Base-by-base conservation (phyloP, 2,888 invertebrate species). In the Ectropis crepuscularia region DNA sequence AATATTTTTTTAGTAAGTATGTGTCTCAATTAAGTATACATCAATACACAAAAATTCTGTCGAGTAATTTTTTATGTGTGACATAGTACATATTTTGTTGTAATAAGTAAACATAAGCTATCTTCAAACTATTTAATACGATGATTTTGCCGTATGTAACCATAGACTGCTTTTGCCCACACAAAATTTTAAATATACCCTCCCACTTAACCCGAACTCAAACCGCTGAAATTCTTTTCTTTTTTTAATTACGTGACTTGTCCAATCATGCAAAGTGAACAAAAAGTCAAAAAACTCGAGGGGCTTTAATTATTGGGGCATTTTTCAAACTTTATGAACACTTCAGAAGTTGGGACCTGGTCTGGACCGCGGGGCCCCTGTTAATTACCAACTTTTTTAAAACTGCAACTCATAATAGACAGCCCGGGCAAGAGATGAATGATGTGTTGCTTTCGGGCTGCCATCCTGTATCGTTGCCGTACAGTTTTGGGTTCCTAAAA, bases 401-500 rank as follows among this genome's bases (percentile, higher is more conserved):
- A 90, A 92, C 85, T 90, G 91, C 91, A 91, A 90, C 87, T 92
- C 90, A 92, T 91, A 90, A 91, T 91, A 87, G 92, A 92, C 89
- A 91, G 89, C 80, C 78, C 75, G 81, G 86, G 76, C 81, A 86
- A 86, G 87, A 88, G 87, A 92, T 92, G 90, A 91, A 92, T 92
- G 91, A 92, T 88, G 90, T 89, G 87, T 87, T 85, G 82, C 80
- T 79, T 85, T 82, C 58, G 67, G 68, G 42, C 46, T 54, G 6
- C 37, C 8, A 49, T 58, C 53, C 57, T 39, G n/a, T 37, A 39
- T 12, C 50, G 8, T 28, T 47, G 28, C 47, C 9, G 47, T 28
- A 1, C 16, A 28, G 16, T 28, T 28, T 28, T 28, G 16, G 16
- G 16, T 28, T 28, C 16, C 16, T 28, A 28, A 28, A 28, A 28